Base-by-base conservation (phyloP, 2,888 invertebrate genomes). In the Euphydryas editha region DNA sequence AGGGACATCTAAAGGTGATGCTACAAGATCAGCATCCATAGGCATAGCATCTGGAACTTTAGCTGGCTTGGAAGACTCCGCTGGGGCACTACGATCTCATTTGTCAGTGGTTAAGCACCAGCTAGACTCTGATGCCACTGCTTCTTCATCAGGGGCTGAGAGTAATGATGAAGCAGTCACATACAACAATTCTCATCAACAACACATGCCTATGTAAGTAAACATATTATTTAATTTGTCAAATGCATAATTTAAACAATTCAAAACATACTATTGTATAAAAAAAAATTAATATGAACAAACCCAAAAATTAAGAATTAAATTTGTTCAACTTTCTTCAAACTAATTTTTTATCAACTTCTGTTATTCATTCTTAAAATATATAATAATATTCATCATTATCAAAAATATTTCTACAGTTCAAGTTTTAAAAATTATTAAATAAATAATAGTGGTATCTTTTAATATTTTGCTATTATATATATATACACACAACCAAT, bases 61-160 rank as follows among this genome's bases (percentile, higher is more conserved):
- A 94, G 95, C 76, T 93, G 96, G 86, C 78, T 94, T 97, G 72
- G 95, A 95, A 72, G 94, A 94, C 70, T 95, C 96, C 1, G 94
- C 96, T 0, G 96, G 97, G 18, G 94, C 96, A 18, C 85, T 98
- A 70, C 93, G 94, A 58, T 94, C 95, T 0, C 96, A 97, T 83
- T 86, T 98, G 74, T 93, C 95, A 30, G 93, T 96, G 71, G 94
- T 97, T 64, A 96, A 97, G 81, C 93, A 94, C 68, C 95, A 95
- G 76, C 93, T 97, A 72, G 98, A 99, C 86, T 98, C 98, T 1
- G 98, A 99, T 90, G 98, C 97, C 42, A 99, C 99, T 0, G 97
- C 96, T 17, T 98, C 98, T 69, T 98, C 98, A 80, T 98, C 98
- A 17, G 98, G 98, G 61, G 98, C 97, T 39, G 98, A 98, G 85